A percentile compares a stretch with the other conserved stretches of the same genome.
phyloP scores from a whole-genome alignment of 2,797 vertebrate genomes.

The Oreochromis grahami region DNA sequence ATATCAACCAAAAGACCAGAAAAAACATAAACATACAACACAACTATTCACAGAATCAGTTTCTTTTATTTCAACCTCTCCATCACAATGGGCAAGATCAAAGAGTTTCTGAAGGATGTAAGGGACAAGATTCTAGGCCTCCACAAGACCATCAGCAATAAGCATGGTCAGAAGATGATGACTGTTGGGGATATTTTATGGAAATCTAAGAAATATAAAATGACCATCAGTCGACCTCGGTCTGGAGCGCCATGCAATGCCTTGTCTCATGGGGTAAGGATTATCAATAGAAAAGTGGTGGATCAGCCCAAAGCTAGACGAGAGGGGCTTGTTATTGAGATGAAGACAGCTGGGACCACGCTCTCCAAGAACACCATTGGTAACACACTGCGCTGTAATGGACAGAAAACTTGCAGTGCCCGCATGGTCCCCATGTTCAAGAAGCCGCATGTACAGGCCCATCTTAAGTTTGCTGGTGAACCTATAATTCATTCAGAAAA shows the following conservation, averaged over 20 bases:
- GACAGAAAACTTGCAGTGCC: background rate
- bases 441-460: background rate
- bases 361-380: background rate
- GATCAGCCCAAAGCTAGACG: no score
- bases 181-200: background rate
- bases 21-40: background rate
- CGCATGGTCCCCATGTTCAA: fast-evolving
- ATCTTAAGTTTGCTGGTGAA: background rate
- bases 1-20: background rate
- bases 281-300: no score
- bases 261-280: background rate
- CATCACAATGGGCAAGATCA: background rate
- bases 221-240: background rate
- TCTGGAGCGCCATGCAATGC: background rate
- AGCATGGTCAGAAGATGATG: background rate
- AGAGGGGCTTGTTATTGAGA: background rate
- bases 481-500: background rate
- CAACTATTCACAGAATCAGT: background rate
- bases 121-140: background rate
- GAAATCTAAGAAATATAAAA: background rate
- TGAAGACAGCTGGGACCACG: background rate
- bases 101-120: background rate
- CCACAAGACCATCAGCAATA: background rate
- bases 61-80: background rate
- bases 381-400: background rate